Percentiles rank a stretch among this genome's conserved stretches.
phyloP scores from a whole-genome alignment of 2,113 vertebrate genomes.

The Elaphurus davidianus region DNA sequence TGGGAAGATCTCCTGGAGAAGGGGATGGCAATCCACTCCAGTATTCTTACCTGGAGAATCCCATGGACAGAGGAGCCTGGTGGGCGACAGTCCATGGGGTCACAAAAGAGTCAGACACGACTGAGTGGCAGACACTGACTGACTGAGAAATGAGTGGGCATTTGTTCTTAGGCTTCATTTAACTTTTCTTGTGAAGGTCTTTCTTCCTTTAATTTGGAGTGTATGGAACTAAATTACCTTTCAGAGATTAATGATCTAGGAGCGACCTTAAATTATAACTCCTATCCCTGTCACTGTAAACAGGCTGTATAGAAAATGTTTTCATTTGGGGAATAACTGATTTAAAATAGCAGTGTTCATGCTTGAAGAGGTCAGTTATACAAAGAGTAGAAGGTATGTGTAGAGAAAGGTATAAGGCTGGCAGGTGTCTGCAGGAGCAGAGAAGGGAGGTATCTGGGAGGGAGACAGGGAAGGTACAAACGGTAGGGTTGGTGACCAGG shows the following conservation, averaged over 20 bases:
- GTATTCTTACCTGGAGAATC: not conserved
- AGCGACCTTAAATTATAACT: not conserved
- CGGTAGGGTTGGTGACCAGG: not conserved
- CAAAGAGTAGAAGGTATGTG: not conserved
- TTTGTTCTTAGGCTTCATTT: not conserved
- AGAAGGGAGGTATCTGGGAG: not conserved
- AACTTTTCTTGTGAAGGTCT: not conserved
- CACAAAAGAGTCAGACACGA: not conserved
- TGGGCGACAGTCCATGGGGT: not conserved
- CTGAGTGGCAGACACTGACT: not conserved
- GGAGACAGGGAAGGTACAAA: not conserved
- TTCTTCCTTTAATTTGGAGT: not conserved
- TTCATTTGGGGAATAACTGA: not conserved
- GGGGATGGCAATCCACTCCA: not conserved
- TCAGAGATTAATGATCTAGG: conserved; percentile 2
- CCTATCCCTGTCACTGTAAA: not conserved
- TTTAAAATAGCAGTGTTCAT: not conserved
- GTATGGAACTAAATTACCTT: not conserved
- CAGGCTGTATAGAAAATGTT: not conserved
- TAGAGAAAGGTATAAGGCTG: not conserved
- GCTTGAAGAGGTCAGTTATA: not conserved
- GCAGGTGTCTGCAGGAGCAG: not conserved
- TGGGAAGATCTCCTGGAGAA: not conserved
- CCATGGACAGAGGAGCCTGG: not conserved
- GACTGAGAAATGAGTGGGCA: not conserved